These are phyloP conservation scores for Mnemiopsis leidyi DNA, from an alignment of 37 sponge, comb jelly and placozoan genomes.

Conservation along the genomic window DNA sequence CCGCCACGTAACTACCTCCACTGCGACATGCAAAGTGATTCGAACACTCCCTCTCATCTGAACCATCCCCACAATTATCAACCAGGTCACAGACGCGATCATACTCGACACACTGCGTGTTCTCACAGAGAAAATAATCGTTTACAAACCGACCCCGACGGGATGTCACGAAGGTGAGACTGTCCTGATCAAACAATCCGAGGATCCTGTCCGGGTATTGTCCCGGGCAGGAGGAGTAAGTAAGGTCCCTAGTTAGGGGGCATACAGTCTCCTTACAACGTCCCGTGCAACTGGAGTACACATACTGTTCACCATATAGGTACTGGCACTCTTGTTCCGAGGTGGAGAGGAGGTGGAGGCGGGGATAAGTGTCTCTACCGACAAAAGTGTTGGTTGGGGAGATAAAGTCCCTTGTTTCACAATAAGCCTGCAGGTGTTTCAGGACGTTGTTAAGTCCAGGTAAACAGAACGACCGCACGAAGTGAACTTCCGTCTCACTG, in stretches of 20 bases:
- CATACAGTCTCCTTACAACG: background rate
- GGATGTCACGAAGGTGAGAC: background rate
- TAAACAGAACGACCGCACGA: background rate
- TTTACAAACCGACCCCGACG: background rate
- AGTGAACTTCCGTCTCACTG: background rate
- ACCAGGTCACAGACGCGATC: background rate
- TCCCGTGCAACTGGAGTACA: background rate
- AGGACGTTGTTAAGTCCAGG: background rate
- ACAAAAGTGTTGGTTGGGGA: background rate
- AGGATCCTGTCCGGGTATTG: background rate
- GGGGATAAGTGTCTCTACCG: background rate
- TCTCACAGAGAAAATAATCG: background rate
- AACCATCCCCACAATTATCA: slow-evolving; percentile 6
- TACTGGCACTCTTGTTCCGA: background rate
- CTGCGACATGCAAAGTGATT: background rate
- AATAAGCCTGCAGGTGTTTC: background rate
- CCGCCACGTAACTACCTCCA: slow-evolving; percentile 4
- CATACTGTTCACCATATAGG: background rate
- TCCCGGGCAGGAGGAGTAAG: background rate
- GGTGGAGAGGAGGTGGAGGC: background rate
- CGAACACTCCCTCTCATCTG: background rate
- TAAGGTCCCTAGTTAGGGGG: background rate
- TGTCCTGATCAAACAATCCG: background rate
- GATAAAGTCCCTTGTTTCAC: background rate
- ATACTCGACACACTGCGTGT: background rate